These are phyloP conservation scores for Sinocyclocheilus rhinocerous DNA, from an alignment of 2,113 vertebrate genomes.

Conservation along the genomic window DNA sequence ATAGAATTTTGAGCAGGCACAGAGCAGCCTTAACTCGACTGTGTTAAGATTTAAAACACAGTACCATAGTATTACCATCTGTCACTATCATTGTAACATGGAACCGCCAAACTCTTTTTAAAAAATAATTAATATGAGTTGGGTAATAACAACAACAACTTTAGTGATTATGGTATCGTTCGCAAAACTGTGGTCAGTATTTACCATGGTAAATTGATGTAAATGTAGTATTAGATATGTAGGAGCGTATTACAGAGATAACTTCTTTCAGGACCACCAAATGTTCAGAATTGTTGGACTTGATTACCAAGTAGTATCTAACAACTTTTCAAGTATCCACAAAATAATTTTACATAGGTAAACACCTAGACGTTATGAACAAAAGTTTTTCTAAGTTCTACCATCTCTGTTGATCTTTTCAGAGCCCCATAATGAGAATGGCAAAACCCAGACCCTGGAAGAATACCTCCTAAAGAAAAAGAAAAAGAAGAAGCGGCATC, in stretches of 20 bases:
- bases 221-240: not conserved
- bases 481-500: slow-evolving; percentile 95
- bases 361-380: not conserved
- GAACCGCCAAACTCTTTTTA: not conserved
- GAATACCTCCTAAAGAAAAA: slow-evolving; percentile 92
- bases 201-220: not conserved
- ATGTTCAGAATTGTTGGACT: not conserved
- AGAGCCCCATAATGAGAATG: slow-evolving; percentile 89
- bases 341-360: not conserved
- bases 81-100: not conserved
- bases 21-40: not conserved
- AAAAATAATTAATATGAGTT: too few species aligned
- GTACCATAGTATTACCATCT: not conserved
- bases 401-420: slow-evolving; percentile 10
- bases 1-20: not conserved
- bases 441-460: slow-evolving; percentile 83
- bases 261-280: not conserved
- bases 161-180: not conserved
- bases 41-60: not conserved
- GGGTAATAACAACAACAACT: not conserved
- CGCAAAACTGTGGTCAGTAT: not conserved
- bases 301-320: not conserved
- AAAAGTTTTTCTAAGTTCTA: not conserved
- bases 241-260: not conserved
- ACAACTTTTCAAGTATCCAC: not conserved